Evolutionary conservation across 2,797 vertebrate species (phyloP).

Genomic region (Prionace glauca): DNA sequence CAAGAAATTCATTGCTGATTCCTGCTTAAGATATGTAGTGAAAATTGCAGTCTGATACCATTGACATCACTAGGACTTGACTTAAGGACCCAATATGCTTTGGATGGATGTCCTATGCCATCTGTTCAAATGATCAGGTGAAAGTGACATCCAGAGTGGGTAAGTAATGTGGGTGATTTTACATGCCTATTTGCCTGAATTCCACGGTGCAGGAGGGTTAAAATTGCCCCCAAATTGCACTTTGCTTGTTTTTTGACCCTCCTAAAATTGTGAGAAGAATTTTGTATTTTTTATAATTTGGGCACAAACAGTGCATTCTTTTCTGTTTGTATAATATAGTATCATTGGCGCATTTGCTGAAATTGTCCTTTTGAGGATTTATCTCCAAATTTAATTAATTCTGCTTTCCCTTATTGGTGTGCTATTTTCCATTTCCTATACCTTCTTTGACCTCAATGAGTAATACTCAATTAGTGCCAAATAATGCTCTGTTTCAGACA

Average conservation of each 20-base stretch:
- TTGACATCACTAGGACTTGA: not conserved
- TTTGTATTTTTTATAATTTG: not conserved
- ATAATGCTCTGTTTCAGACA: not conserved
- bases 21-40: not conserved
- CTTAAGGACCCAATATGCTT: not conserved
- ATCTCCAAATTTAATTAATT: slow-evolving; percentile 15
- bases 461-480: slow-evolving; percentile 17
- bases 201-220: not conserved
- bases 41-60: not conserved
- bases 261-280: not conserved
- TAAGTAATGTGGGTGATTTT: not conserved
- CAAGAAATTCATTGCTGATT: not conserved
- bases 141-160: not conserved
- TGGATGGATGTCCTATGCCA: not conserved
- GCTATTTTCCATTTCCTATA: slow-evolving; percentile 32
- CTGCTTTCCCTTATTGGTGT: slow-evolving; percentile 19
- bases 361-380: slow-evolving; percentile 15
- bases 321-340: not conserved
- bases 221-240: not conserved
- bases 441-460: not conserved
- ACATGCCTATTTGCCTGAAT: too few relatives aligned
- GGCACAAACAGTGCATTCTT: slow-evolving; percentile 10
- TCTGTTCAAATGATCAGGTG: not conserved
- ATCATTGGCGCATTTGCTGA: slow-evolving; percentile 24
- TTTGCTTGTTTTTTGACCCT: not conserved